Evolutionary conservation across 2,797 vertebrate genomes (phyloP).

Genomic region (Poecilia gillii): DNA sequence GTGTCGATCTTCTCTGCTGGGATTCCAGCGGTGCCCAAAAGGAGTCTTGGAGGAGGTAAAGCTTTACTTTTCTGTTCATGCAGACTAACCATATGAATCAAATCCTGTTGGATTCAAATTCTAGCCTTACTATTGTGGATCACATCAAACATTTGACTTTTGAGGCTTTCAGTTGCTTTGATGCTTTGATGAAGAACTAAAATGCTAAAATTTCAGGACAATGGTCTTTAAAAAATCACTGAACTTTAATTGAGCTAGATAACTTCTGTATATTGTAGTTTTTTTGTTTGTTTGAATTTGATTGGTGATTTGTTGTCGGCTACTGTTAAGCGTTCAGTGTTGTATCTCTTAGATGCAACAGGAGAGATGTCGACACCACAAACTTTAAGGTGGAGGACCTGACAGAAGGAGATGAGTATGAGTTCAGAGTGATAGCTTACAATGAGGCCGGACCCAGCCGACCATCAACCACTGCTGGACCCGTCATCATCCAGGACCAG

Average conservation of each 20-base stretch:
- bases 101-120: neutral
- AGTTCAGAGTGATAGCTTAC: conserved; percentile 95
- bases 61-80: neutral
- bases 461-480: conserved; percentile 92
- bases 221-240: neutral
- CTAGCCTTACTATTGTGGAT: neutral
- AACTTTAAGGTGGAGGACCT: conserved; percentile 95
- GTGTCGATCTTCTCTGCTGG: conserved; percentile 93
- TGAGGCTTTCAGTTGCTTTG: neutral
- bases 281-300: neutral
- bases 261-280: no score
- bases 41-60: conserved; percentile 90
- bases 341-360: conserved; percentile 83
- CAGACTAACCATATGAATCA: neutral
- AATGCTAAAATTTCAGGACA: neutral
- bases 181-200: neutral
- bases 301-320: neutral
- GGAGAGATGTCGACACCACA: conserved; percentile 92
- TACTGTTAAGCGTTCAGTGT: neutral
- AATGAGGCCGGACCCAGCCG: conserved; percentile 92
- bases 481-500: conserved; percentile 92
- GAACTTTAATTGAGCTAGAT: neutral
- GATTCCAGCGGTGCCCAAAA: conserved; percentile 89
- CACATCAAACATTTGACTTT: neutral
- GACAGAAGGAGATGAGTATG: conserved; percentile 91